A percentile compares a stretch with the other conserved stretches of the same genome.
Conservation (phyloP, 2,888 invertebrate species). For the Callimorpha dominula region DNA sequence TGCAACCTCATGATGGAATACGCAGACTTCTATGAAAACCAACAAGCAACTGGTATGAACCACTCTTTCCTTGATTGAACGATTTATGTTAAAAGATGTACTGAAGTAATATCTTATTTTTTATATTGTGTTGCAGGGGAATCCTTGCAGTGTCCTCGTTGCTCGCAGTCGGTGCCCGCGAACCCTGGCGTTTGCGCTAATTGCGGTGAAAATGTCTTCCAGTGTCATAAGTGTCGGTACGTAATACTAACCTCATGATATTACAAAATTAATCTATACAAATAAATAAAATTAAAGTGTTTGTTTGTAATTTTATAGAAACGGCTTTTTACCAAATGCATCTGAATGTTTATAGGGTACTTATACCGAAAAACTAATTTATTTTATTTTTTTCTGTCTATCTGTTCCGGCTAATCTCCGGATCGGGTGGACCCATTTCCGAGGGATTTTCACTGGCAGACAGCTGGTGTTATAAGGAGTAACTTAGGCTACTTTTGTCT, state of each 20-base stretch:
- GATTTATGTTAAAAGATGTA: not conserved
- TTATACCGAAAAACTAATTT: too few relatives aligned
- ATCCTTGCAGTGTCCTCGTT: conserved; percentile 97
- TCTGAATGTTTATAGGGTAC: too few relatives aligned
- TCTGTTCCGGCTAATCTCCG: too few relatives aligned
- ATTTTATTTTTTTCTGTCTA: too few relatives aligned
- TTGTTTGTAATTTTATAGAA: too few relatives aligned
- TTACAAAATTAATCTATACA: not conserved
- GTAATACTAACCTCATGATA: conserved; percentile 39
- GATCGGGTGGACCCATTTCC: too few relatives aligned
- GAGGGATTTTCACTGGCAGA: too few relatives aligned
- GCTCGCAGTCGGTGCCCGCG: conserved; percentile 98
- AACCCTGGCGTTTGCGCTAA: conserved; percentile 99
- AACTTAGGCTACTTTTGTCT: too few relatives aligned
- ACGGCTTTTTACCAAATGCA: too few relatives aligned
- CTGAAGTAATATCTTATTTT: not conserved
- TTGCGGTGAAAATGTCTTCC: conserved; percentile 99
- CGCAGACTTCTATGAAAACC: conserved; percentile 98
- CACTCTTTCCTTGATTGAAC: not conserved
- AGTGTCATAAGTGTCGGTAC: conserved; percentile 98
- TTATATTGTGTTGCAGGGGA: conserved; percentile 82
- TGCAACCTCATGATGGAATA: conserved; percentile 99
- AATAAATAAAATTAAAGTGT: too few relatives aligned
- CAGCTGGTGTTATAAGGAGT: too few relatives aligned
- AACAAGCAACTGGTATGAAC: conserved; percentile 91